Percentiles rank a stretch among this genome's conserved stretches.
phyloP scores from a whole-genome alignment of 2,113 vertebrate species.

The Hemibagrus wyckioides region DNA sequence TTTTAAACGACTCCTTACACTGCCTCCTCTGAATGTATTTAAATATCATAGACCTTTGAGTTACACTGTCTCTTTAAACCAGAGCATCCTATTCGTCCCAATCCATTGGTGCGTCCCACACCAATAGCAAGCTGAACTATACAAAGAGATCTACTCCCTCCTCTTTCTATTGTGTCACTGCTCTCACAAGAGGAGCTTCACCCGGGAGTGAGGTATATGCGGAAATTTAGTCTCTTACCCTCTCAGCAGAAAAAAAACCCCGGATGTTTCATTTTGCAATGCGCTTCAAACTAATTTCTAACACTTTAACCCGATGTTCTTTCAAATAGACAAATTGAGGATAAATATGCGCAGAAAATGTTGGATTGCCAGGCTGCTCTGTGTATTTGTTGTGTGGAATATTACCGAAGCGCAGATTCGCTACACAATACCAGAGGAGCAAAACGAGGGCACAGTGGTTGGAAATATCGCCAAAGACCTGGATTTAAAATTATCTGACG shows the following conservation, averaged over 20 bases:
- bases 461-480: conserved; percentile 82
- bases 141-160: conserved; percentile 75
- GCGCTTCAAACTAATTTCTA: not conserved
- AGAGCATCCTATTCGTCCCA: not conserved
- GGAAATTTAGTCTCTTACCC: not conserved
- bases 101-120: conserved; percentile 49
- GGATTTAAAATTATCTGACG: conserved; percentile 78
- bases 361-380: conserved; percentile 56
- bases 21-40: not conserved
- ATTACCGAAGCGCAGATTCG: conserved; percentile 66
- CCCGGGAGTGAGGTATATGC: not conserved
- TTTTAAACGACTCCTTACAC: not conserved
- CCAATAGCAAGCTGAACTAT: conserved; percentile 73
- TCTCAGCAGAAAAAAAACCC: not conserved
- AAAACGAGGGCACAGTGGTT: conserved; percentile 70
- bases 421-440: conserved; percentile 73
- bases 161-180: conserved; percentile 50
- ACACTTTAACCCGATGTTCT: not conserved
- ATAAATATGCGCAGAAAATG: conserved; percentile 64
- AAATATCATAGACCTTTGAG: not conserved
- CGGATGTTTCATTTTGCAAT: conserved; percentile 20
- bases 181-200: conserved; percentile 10
- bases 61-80: conserved; percentile 63
- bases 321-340: conserved; percentile 14
- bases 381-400: conserved; percentile 55